Conservation (phyloP, 2,888 invertebrate species). For the Icerya purchasi region DNA sequence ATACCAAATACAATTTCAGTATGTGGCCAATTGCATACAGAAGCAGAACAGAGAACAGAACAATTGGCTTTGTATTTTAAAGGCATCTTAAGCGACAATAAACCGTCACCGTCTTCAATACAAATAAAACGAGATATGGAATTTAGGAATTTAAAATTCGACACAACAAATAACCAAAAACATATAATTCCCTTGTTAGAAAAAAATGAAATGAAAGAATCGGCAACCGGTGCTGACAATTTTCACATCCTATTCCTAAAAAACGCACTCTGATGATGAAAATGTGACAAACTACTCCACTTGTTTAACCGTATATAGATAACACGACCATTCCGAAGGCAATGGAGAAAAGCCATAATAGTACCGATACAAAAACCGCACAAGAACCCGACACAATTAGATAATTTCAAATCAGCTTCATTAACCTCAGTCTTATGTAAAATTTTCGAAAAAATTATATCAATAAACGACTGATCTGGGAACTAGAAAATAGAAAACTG, state of each 20-base stretch:
- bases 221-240: background rate
- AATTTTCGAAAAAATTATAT: background rate
- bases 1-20: background rate
- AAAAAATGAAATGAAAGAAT: background rate
- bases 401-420: background rate
- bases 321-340: background rate
- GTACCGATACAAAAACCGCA: background rate
- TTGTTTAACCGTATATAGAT: background rate
- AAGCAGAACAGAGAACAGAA: background rate
- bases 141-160: background rate
- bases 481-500: background rate
- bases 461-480: background rate
- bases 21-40: background rate
- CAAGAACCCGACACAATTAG: background rate
- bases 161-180: background rate
- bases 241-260: background rate
- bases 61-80: background rate
- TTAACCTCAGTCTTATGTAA: background rate
- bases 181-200: background rate
- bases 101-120: background rate
- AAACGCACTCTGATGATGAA: background rate
- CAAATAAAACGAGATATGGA: background rate
- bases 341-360: background rate
- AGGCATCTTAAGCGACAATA: background rate
- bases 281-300: background rate